A percentile compares a stretch with the other conserved stretches of the same genome.
These are phyloP conservation scores for Eleutherodactylus coqui DNA, from an alignment of 2,797 vertebrate species.

Conservation along the genomic window DNA sequence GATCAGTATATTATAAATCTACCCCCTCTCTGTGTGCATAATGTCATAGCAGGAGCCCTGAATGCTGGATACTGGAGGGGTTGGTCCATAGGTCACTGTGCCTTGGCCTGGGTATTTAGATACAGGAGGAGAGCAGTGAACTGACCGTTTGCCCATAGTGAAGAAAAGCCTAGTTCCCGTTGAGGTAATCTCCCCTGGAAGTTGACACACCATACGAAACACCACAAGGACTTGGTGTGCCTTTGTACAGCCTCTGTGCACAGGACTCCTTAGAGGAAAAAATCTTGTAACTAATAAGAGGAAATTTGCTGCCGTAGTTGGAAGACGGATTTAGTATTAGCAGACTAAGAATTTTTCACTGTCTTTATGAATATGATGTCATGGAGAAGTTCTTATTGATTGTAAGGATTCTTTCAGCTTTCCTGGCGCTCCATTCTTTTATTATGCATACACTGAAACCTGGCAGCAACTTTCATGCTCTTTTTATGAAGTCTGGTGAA, in stretches of 20 bases:
- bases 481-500: constrained; percentile 13
- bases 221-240: background rate
- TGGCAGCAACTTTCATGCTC: background rate
- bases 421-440: background rate
- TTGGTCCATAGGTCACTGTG: too few relatives aligned
- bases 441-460: constrained; percentile 14
- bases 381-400: background rate
- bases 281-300: background rate
- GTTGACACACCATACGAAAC: too few relatives aligned
- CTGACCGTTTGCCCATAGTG: too few relatives aligned
- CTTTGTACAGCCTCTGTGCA: background rate
- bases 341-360: background rate
- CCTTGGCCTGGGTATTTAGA: too few relatives aligned
- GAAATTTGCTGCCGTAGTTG: background rate
- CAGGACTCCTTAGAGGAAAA: background rate
- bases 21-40: too few relatives aligned
- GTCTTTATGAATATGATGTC: constrained; percentile 23
- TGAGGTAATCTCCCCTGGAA: background rate
- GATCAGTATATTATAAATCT: too few relatives aligned
- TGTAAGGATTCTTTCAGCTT: constrained; percentile 1
- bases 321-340: background rate
- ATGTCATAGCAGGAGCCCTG: too few relatives aligned
- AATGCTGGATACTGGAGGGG: too few relatives aligned
- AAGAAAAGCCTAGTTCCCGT: too few relatives aligned
- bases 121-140: too few relatives aligned